These are phyloP conservation scores for Bombus huntii DNA, from an alignment of 1,140 invertebrate species.

Conservation along the genomic window DNA sequence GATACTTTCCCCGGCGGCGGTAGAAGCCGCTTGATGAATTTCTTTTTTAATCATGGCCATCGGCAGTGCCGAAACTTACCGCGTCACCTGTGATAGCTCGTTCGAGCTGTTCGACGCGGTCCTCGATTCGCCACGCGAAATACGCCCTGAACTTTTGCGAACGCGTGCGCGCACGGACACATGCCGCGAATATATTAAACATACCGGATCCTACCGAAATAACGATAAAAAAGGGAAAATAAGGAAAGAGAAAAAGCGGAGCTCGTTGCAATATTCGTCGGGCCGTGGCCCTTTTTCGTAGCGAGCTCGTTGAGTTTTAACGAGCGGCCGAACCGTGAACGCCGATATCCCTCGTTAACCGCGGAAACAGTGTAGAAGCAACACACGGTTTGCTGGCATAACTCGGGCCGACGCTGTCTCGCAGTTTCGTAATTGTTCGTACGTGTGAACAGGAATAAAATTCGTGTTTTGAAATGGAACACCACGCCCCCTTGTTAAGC, in stretches of 20 bases:
- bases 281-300: slow-evolving; percentile 8
- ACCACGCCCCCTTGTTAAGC: background rate
- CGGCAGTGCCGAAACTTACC: slow-evolving; percentile 56
- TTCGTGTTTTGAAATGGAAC: background rate
- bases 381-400: background rate
- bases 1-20: slow-evolving; percentile 64
- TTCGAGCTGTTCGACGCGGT: slow-evolving; percentile 38
- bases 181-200: slow-evolving; percentile 55
- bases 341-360: slow-evolving; percentile 16
- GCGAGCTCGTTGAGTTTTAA: background rate
- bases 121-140: slow-evolving; percentile 66
- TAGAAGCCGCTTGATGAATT: slow-evolving; percentile 66
- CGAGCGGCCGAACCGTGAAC: slow-evolving; percentile 5
- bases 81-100: slow-evolving; percentile 60
- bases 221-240: background rate
- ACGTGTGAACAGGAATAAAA: background rate
- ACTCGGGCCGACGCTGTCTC: background rate
- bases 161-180: slow-evolving; percentile 32
- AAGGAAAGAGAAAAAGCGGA: background rate
- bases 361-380: background rate
- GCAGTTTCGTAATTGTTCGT: background rate
- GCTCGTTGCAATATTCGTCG: slow-evolving; percentile 3
- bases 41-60: slow-evolving; percentile 65
- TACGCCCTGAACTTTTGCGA: slow-evolving; percentile 19
- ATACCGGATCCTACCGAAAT: background rate